A percentile compares a stretch with the other conserved stretches of the same genome.
These are phyloP conservation scores for Oenanthe oenanthe DNA, from an alignment of 2,113 vertebrate species.

Conservation along the genomic window DNA sequence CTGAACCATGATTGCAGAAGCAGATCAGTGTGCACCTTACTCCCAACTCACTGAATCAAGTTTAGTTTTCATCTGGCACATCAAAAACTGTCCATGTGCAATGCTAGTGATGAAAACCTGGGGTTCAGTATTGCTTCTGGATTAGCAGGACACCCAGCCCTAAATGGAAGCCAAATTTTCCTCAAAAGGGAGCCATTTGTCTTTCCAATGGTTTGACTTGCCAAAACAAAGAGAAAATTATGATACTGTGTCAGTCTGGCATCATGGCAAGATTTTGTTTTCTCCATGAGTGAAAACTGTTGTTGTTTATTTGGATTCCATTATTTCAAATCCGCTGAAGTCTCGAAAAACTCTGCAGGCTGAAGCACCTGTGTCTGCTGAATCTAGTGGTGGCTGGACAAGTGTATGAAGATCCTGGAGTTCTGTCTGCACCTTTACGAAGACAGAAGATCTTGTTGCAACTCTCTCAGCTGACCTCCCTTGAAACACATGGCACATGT, in stretches of 20 bases:
- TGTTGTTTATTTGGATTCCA: background rate
- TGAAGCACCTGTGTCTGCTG: background rate
- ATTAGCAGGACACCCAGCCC: background rate
- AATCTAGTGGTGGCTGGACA: background rate
- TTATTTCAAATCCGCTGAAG: background rate
- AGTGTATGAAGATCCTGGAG: background rate
- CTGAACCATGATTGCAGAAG: conserved; percentile 27
- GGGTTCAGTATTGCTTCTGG: background rate
- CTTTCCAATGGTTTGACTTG: background rate
- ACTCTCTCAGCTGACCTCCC: background rate
- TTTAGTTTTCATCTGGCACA: background rate
- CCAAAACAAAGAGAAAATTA: background rate
- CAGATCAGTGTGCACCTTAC: conserved; percentile 19
- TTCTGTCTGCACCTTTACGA: background rate
- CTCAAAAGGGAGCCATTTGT: background rate
- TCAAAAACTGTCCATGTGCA: background rate
- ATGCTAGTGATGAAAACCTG: background rate
- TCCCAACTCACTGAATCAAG: background rate
- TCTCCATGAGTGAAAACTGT: background rate
- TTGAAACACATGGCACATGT: background rate
- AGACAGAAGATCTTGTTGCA: background rate
- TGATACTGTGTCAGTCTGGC: background rate
- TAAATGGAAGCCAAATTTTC: background rate
- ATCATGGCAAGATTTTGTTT: background rate
- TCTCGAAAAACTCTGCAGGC: background rate